Base-by-base conservation (phyloP, 2,888 invertebrate species). In the Trichogramma dendrolimi region DNA sequence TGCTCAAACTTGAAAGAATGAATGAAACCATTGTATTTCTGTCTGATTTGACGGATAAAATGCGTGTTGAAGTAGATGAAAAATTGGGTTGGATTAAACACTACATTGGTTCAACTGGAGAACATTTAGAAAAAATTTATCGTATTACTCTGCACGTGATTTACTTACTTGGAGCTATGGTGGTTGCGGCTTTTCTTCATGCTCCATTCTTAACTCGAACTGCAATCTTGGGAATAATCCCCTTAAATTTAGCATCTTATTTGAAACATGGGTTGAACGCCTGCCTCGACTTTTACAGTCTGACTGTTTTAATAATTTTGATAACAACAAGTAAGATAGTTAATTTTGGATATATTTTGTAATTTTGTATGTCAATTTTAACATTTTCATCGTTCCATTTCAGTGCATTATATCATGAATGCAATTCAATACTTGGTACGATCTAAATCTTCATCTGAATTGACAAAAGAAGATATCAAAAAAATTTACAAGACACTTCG, bases 1-100 rank as follows among this genome's bases (percentile, higher is more conserved):
- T 85, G 46, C 69, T 78, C 38, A 83, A 83, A 70, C 71, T 84
- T 6, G 73, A 76, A 38, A 81, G 83, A 71, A 83, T 85, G 47
- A 85, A 85, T 67, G 72, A 77, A 59, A 84, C 84, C 0, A 81
- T 85, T 56, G 77, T 81, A 55, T 79, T 70, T 44, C 66, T 77
- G 38, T 75, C 71, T 71, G 69, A 76, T 58, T 53, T 76, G 7
- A 77, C 77, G 10, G 72, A 75, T 48, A 70, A 66, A 2, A 76
- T 78, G 74, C 71, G 71, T 4, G 41, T 55, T 38, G 76, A 79
- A 67, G 60, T 80, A n/a, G 77, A 79, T 46, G 61, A 74, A 11
- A 78, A 78, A 55, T 68, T 79, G 4, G 74, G 71, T 5, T 80
- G 80, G 79, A 71, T 79, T 48, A 73, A 73, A 10, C 67, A 70